Percentiles rank a stretch among this genome's conserved stretches.
Evolutionary conservation across 1,140 invertebrate species (phyloP).

Genomic region (Habropoda laboriosa): DNA sequence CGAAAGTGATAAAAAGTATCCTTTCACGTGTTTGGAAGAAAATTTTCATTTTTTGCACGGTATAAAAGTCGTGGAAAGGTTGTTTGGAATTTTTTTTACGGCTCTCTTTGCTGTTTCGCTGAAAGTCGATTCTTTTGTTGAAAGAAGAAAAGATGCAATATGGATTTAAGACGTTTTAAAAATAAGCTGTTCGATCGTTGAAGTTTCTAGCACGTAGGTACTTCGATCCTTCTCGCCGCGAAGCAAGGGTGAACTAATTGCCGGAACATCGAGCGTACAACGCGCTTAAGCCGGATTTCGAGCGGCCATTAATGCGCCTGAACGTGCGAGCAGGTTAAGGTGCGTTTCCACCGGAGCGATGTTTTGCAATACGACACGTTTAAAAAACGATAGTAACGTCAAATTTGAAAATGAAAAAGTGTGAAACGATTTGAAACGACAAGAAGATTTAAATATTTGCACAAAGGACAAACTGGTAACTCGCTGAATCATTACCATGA

Average conservation of each 20-base stretch:
- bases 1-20: neutral
- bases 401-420: no score
- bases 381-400: no score
- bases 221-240: neutral
- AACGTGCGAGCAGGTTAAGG: conserved; percentile 25
- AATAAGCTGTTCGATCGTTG: neutral
- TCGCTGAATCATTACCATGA: no score
- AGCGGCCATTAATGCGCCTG: conserved; percentile 44
- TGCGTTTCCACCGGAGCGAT: neutral
- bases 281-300: conserved; percentile 38
- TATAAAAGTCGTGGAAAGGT: no score
- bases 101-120: no score
- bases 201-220: neutral
- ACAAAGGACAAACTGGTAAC: no score
- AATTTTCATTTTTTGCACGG: no score
- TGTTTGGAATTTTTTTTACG: no score
- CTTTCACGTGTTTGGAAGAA: neutral
- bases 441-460: no score
- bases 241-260: conserved; percentile 25
- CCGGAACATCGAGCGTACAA: conserved; percentile 19
- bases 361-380: neutral
- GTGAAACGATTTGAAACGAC: no score
- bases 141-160: no score
- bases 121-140: no score
- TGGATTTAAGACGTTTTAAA: neutral